Percentiles rank a stretch among this genome's conserved stretches.
Evolutionary conservation across 2,113 vertebrate genomes (phyloP).

Genomic region (Spea multiplicata): DNA sequence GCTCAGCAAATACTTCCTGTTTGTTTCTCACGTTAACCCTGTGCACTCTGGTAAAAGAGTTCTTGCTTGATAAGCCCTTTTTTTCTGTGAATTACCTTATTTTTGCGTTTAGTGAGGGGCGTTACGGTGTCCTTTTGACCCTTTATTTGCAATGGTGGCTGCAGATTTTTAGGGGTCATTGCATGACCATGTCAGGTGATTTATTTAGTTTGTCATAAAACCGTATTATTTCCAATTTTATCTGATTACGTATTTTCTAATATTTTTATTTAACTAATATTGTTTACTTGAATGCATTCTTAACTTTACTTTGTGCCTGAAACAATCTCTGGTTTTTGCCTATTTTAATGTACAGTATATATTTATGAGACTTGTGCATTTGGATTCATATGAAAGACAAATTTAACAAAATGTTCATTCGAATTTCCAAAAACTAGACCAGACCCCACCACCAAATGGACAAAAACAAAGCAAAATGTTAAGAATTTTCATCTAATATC

Average conservation of each 20-base stretch:
- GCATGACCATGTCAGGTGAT: background rate
- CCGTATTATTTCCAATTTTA: background rate
- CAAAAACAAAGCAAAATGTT: too few relatives aligned
- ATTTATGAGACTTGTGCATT: too few relatives aligned
- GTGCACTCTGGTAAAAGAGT: background rate
- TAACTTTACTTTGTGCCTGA: too few relatives aligned
- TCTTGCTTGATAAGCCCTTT: background rate
- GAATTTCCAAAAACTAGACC: too few relatives aligned
- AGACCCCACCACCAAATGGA: too few relatives aligned
- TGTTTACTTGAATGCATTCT: too few relatives aligned
- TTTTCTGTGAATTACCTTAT: background rate
- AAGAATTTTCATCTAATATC: too few relatives aligned
- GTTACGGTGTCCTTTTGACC: conserved; percentile 2
- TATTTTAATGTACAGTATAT: too few relatives aligned
- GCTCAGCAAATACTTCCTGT: conserved; percentile 32
- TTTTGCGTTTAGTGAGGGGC: background rate
- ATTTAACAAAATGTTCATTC: too few relatives aligned
- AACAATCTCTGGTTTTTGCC: too few relatives aligned
- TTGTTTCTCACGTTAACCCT: conserved; percentile 30
- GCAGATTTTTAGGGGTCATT: conserved; percentile 18
- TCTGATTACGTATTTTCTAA: background rate
- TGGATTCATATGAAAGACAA: too few relatives aligned
- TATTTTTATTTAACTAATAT: too few relatives aligned
- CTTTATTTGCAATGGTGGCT: background rate
- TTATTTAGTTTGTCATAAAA: conserved; percentile 3